Base-by-base conservation (phyloP, 2,888 invertebrate genomes). In the Pyrochroa serraticornis region DNA sequence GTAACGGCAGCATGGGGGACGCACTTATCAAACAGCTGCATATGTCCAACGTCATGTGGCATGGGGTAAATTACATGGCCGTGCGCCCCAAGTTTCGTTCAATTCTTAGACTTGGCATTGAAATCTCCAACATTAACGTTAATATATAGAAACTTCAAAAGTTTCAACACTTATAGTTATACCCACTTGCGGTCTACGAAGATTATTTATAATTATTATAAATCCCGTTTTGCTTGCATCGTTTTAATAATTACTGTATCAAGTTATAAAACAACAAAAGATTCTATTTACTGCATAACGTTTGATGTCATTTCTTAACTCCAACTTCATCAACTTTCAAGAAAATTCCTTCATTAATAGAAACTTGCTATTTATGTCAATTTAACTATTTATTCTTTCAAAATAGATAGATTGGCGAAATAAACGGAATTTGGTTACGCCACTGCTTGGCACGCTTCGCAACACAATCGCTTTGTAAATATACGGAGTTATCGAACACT, bases 31-130 rank as follows among this genome's bases (percentile, higher is more conserved):
- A 60, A 65, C 77, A 78, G 79, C 78, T 78, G 79, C 79, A 78
- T 77, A 75, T 77, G 76, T 71, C 74, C 63, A 70, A 72, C 75
- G 77, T 78, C 76, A 77, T 75, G 71, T 76, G 73, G 65, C 68
- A 72, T 74, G 75, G 79, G 79, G 79, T 77, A 75, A 75, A 77
- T 77, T 68, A 61, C 78, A 79, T 72, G 56, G 75, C 72, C 77
- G 78, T 71, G 64, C 69, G 52, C 9, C 7, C 9, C 13, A 22
- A 12, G 5, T 22, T 22, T 30, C 13, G 0, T 30, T 12, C 30
- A 8, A 12, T 44, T 43, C 38, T 47, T 41, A 36, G 31, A 8
- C 14, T 39, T 33, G 33, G 49, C 41, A 38, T 10, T 6, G 34
- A 31, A 38, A 14, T 35, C 10, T 6, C 9, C 9, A 22, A 22